Evolutionary conservation across 2,797 vertebrate genomes (phyloP).

Genomic region (Microctenopoma steveboyesi): DNA sequence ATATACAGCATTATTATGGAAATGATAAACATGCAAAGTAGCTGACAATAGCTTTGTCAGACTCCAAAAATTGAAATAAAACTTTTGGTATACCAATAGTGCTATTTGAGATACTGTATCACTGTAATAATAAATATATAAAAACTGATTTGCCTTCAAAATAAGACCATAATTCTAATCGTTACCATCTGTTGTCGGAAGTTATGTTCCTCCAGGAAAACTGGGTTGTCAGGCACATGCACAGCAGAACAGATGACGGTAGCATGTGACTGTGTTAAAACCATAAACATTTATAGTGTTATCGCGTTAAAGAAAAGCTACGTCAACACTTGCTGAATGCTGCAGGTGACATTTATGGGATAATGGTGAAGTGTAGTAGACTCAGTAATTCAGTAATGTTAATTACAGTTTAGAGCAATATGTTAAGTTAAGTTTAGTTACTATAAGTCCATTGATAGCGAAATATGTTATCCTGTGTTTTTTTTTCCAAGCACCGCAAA

Average conservation of each 20-base stretch:
- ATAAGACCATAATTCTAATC: not conserved
- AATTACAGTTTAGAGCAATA: not conserved
- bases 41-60: not conserved
- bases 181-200: no score
- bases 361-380: not conserved
- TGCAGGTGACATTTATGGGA: not conserved
- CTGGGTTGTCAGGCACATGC: not conserved
- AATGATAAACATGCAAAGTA: not conserved
- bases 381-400: not conserved
- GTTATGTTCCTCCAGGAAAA: not conserved
- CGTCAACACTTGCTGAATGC: not conserved
- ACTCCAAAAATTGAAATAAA: not conserved
- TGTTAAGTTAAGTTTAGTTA: not conserved
- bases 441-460: not conserved
- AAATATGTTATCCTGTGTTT: no score
- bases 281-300: not conserved
- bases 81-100: no score
- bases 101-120: not conserved
- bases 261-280: slow-evolving; percentile 12
- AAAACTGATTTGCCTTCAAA: not conserved
- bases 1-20: not conserved
- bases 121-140: not conserved
- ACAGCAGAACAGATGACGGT: not conserved
- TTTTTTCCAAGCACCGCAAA: not conserved
- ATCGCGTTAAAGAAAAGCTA: not conserved